phyloP scores from a whole-genome alignment of 1,140 invertebrate genomes.

The Varroa destructor region DNA sequence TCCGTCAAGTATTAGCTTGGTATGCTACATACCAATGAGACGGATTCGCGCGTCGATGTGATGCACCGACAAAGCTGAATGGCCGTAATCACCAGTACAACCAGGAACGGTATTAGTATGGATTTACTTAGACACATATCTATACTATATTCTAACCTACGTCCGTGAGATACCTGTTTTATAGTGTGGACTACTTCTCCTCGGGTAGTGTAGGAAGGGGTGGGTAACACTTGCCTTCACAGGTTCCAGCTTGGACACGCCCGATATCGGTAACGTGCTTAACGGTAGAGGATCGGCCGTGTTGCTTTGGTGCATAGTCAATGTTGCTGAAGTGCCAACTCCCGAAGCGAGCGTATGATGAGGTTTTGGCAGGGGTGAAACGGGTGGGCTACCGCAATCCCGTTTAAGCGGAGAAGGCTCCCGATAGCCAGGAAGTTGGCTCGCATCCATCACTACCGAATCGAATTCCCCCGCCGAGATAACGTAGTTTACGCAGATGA shows the following conservation, averaged over 20 bases:
- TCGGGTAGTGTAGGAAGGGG: too few relatives aligned
- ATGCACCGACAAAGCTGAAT: too few relatives aligned
- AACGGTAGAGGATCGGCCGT: conserved; percentile 19
- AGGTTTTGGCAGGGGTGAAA: conserved; percentile 24
- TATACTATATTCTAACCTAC: too few relatives aligned
- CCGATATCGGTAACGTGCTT: conserved; percentile 18
- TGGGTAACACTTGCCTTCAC: conserved; percentile 28
- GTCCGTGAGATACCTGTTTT: too few relatives aligned
- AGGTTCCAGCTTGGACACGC: conserved; percentile 29
- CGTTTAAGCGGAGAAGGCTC: conserved; percentile 41
- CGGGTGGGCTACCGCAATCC: conserved; percentile 2
- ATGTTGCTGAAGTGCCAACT: too few relatives aligned
- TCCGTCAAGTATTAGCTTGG: too few relatives aligned
- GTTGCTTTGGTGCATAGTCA: conserved; percentile 2
- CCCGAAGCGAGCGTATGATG: conserved; percentile 11
- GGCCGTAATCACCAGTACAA: too few relatives aligned
- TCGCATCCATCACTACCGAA: conserved; percentile 78
- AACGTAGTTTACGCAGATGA: conserved; percentile 90
- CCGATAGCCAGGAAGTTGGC: conserved; percentile 52
- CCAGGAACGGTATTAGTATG: too few relatives aligned
- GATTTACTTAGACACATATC: too few relatives aligned
- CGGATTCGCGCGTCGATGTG: too few relatives aligned
- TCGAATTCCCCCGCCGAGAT: conserved; percentile 70
- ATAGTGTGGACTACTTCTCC: background rate
- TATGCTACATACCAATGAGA: too few relatives aligned